phyloP scores from a whole-genome alignment of 1,140 invertebrate genomes.

The Melipona quadrifasciata region DNA sequence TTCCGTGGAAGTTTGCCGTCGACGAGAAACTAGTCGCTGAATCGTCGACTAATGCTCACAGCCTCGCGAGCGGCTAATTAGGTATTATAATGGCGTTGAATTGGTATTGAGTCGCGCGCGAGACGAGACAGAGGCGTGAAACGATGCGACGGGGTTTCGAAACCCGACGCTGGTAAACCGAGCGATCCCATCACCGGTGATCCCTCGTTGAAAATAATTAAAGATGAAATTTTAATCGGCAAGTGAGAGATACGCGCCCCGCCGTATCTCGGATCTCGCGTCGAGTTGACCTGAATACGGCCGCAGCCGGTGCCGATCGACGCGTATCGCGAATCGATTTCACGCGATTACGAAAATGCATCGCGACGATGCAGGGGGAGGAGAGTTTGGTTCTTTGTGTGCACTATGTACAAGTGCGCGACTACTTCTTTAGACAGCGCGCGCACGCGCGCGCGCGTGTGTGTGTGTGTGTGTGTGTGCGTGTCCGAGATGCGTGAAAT shows the following conservation, averaged over 20 bases:
- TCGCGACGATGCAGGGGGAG: background rate
- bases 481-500: background rate
- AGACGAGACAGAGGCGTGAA: background rate
- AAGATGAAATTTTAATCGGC: conserved; percentile 50
- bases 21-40: conserved; percentile 58
- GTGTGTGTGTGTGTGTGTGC: too few species aligned
- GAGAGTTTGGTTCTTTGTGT: background rate
- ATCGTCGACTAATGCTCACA: conserved; percentile 60
- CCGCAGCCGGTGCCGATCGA: conserved; percentile 14
- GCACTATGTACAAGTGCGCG: too few species aligned
- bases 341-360: conserved; percentile 23
- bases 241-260: background rate
- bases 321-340: conserved; percentile 15
- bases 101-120: conserved; percentile 62
- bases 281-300: conserved; percentile 38
- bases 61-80: conserved; percentile 70
- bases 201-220: conserved; percentile 45
- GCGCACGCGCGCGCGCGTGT: too few species aligned
- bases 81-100: conserved; percentile 75
- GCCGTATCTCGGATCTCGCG: conserved; percentile 11
- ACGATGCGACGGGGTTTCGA: background rate
- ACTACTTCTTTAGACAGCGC: too few species aligned
- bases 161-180: background rate
- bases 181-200: background rate
- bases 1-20: conserved; percentile 53